Conservation (phyloP, 2,113 vertebrate genomes). For the Daboia siamensis region DNA sequence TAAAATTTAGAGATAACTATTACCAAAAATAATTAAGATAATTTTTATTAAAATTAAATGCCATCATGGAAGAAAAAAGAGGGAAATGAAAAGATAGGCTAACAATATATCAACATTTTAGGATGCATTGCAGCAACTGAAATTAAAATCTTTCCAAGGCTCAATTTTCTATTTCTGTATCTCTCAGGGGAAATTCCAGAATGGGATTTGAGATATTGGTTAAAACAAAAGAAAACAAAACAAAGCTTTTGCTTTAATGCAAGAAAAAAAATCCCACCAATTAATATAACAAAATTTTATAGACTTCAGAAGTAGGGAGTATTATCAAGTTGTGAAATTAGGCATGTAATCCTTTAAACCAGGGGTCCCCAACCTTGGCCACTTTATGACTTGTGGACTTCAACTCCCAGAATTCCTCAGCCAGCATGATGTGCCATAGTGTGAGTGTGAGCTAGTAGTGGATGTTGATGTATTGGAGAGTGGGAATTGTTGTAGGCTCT, state of each 20-base stretch:
- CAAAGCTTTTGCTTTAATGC: too few species aligned
- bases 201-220: background rate
- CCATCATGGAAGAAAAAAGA: background rate
- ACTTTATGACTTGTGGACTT: too few species aligned
- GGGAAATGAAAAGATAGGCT: background rate
- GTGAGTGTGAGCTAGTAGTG: background rate
- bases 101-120: background rate
- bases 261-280: too few species aligned
- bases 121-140: background rate
- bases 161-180: background rate
- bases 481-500: background rate
- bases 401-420: too few species aligned
- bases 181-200: background rate
- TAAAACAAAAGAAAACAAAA: background rate
- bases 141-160: background rate
- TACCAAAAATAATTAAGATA: background rate
- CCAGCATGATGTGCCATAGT: background rate
- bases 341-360: background rate
- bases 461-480: background rate
- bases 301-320: too few species aligned
- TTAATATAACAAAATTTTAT: too few species aligned
- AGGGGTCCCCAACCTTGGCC: too few species aligned
- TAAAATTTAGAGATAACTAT: background rate
- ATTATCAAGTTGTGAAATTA: background rate
- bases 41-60: background rate